Base-by-base conservation (phyloP, 2,797 vertebrate genomes). In the Parambassis ranga region DNA sequence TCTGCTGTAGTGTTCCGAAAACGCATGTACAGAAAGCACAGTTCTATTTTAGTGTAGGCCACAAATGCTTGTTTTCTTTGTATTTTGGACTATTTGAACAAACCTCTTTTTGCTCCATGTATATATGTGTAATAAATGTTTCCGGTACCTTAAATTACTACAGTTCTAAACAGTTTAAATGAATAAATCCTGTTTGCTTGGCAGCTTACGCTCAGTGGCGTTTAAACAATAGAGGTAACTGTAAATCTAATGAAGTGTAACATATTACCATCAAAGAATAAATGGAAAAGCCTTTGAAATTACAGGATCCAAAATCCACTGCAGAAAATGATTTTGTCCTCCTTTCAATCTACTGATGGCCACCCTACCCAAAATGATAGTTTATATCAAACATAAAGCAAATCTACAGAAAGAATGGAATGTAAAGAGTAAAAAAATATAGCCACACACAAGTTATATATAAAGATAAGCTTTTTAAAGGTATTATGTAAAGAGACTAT, bases 401-500 rank as follows among this genome's bases (percentile, higher is more conserved):
- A 60, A 41, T 59, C 16, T 44, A 50, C 10, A 60, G 68, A 81
- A 15, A 33, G 26, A 77, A 65, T 64, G 70, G 82, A 87, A 84
- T 83, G 80, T 70, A 77, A 33, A 65, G 7, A 20, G 4, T 10
- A 67, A 56, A 43, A 28, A 58, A 65, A 53, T 23, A 68, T 15
- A 79, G 39, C 46, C 38, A 63, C n/a, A 51, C 44, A 67, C 18
- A 65, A 63, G 63, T n/a, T 48, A 53, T 37, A 51, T 59, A 51
- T 55, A 65, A 33, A 59, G 60, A 51, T 42, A 49, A 36, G 79
- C 77, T 81, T 77, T 32, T 65, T 68, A 15, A 73, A 49, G 36
- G 58, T 37, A 53, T 43, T 39, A 20, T 49, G 52, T 56, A 13
- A 73, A 71, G 67, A 60, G 60, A 42, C 16, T 7, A 39, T 24